phyloP scores from a whole-genome alignment of 2,888 invertebrate genomes.

The Sinelater perroti region DNA sequence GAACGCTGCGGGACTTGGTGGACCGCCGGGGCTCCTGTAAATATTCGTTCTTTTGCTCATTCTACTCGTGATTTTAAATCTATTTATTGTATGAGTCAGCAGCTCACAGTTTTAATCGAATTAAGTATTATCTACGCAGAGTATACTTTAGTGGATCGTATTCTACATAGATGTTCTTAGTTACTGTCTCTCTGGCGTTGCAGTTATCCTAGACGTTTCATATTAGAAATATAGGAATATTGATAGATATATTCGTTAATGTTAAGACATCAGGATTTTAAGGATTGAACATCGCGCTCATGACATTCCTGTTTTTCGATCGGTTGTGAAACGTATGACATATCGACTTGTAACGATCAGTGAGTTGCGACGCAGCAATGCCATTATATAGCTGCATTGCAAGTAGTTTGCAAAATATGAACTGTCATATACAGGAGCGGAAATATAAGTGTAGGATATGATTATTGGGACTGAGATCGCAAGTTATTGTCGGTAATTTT shows the following conservation, averaged over 20 bases:
- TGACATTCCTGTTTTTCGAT: slow-evolving; percentile 5
- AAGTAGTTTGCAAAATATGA: not conserved
- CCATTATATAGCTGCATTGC: not conserved
- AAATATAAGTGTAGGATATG: slow-evolving; percentile 11
- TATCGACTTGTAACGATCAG: slow-evolving; percentile 3
- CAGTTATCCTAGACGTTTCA: too few species aligned
- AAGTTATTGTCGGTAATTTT: slow-evolving; percentile 23
- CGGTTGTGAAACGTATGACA: slow-evolving; percentile 14
- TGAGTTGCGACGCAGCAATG: not conserved
- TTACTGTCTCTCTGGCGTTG: too few species aligned
- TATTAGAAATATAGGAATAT: too few species aligned
- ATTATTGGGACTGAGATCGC: slow-evolving; percentile 28
- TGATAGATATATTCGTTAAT: too few species aligned
- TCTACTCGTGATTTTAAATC: slow-evolving; percentile 23
- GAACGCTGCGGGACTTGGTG: not conserved
- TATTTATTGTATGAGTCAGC: slow-evolving; percentile 4
- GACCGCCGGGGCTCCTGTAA: slow-evolving; percentile 5
- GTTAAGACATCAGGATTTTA: too few species aligned
- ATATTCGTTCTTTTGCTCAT: slow-evolving; percentile 28
- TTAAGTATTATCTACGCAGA: not conserved
- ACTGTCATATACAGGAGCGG: not conserved
- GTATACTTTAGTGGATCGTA: too few species aligned
- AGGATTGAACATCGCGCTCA: too few species aligned
- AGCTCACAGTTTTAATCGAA: slow-evolving; percentile 4
- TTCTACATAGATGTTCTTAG: too few species aligned